Percentiles rank a stretch among this genome's conserved stretches.
phyloP scores from a whole-genome alignment of 1,140 invertebrate genomes.

The Calliopsis andreniformis region DNA sequence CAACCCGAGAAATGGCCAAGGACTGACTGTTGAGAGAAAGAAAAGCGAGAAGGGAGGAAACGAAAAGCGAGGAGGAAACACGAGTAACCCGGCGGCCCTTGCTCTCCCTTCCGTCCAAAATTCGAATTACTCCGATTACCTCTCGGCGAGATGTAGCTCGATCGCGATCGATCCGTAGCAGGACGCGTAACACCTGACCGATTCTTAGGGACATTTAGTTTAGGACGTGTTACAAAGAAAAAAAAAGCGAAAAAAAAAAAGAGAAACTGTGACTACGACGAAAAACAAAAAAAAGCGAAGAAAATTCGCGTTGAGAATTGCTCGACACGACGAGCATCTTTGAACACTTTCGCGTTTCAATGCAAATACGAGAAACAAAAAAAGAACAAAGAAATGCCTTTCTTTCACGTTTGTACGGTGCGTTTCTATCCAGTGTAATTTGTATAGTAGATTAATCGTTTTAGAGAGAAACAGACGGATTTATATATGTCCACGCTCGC shows the following conservation, averaged over 20 bases:
- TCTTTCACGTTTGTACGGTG: slow-evolving; percentile 51
- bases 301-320: slow-evolving; percentile 14
- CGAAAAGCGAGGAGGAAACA: neutral
- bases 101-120: slow-evolving; percentile 70
- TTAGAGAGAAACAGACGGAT: neutral
- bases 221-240: slow-evolving; percentile 26
- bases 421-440: slow-evolving; percentile 48
- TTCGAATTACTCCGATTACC: slow-evolving; percentile 39
- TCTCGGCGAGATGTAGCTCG: slow-evolving; percentile 16
- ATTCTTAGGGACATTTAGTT: slow-evolving; percentile 30
- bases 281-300: slow-evolving; percentile 6
- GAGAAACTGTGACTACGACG: neutral
- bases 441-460: slow-evolving; percentile 41
- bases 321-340: slow-evolving; percentile 36
- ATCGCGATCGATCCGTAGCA: slow-evolving; percentile 20
- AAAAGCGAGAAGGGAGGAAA: slow-evolving; percentile 29
- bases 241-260: neutral
- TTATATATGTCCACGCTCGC: neutral
- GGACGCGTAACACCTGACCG: slow-evolving; percentile 46
- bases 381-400: slow-evolving; percentile 48
- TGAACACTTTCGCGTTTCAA: slow-evolving; percentile 34
- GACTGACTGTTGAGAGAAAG: slow-evolving; percentile 34
- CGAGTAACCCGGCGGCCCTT: slow-evolving; percentile 66
- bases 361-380: neutral
- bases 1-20: neutral